These are phyloP conservation scores for Crotalus helleri DNA, from an alignment of 2,113 vertebrate genomes.

Conservation along the genomic window DNA sequence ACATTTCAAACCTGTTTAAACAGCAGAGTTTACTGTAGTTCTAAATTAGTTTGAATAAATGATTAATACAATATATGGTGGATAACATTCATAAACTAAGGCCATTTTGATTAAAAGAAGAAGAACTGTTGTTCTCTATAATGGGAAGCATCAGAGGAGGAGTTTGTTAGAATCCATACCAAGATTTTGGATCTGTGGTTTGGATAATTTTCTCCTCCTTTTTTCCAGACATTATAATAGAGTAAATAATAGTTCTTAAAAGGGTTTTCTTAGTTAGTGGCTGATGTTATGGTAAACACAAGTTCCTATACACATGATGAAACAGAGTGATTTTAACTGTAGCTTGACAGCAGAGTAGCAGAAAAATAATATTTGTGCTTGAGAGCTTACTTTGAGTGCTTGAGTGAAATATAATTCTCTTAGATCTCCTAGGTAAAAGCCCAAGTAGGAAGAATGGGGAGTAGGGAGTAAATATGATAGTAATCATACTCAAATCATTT, in stretches of 20 bases:
- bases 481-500: not conserved
- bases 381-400: not conserved
- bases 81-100: not conserved
- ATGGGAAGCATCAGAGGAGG: not conserved
- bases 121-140: not conserved
- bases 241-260: not conserved
- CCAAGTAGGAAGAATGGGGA: not conserved
- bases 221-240: not conserved
- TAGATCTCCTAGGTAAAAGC: not conserved
- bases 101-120: not conserved
- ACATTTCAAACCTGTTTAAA: not conserved
- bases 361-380: not conserved
- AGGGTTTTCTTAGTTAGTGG: not conserved
- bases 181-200: not conserved
- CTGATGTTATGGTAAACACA: slow-evolving; percentile 14
- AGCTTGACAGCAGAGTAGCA: not conserved
- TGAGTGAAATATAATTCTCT: not conserved
- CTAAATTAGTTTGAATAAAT: not conserved
- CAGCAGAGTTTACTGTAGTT: not conserved
- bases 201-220: not conserved
- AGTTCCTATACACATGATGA: slow-evolving; percentile 1
- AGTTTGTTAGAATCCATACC: not conserved
- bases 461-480: not conserved
- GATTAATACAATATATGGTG: not conserved
- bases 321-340: not conserved